A percentile compares a stretch with the other conserved stretches of the same genome.
phyloP scores from a whole-genome alignment of 2,113 vertebrate genomes.

The Oncorhynchus mykiss region DNA sequence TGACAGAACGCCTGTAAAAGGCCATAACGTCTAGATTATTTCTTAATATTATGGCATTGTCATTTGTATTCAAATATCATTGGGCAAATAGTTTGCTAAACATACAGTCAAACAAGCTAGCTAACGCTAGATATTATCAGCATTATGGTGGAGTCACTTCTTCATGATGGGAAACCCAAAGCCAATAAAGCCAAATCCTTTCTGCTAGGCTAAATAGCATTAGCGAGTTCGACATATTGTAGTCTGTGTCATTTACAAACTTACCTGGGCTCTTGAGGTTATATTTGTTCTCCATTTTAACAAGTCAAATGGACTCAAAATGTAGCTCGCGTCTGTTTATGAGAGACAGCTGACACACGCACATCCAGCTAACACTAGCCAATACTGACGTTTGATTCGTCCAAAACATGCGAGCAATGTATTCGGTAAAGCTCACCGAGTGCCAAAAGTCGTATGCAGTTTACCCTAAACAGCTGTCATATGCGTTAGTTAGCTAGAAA shows the following conservation, averaged over 20 bases:
- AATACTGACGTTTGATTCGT: not conserved
- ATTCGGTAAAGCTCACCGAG: not conserved
- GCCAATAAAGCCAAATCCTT: too few species aligned
- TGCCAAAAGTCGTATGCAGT: not conserved
- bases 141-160: too few species aligned
- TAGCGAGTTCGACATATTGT: not conserved
- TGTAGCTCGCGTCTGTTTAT: not conserved
- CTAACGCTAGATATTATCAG: too few species aligned
- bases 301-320: not conserved
- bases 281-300: constrained; percentile 85
- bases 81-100: too few species aligned
- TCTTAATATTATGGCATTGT: too few species aligned
- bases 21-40: too few species aligned
- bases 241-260: constrained; percentile 12
- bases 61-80: too few species aligned
- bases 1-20: too few species aligned
- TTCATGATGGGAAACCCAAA: too few species aligned
- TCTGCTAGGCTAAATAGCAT: not conserved
- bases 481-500: constrained; percentile 31
- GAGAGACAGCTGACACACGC: not conserved
- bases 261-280: constrained; percentile 94
- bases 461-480: not conserved
- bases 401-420: not conserved
- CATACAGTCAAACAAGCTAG: too few species aligned
- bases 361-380: too few species aligned